Conservation (phyloP, 2,113 vertebrate genomes). For the Brevimyrus niger region DNA sequence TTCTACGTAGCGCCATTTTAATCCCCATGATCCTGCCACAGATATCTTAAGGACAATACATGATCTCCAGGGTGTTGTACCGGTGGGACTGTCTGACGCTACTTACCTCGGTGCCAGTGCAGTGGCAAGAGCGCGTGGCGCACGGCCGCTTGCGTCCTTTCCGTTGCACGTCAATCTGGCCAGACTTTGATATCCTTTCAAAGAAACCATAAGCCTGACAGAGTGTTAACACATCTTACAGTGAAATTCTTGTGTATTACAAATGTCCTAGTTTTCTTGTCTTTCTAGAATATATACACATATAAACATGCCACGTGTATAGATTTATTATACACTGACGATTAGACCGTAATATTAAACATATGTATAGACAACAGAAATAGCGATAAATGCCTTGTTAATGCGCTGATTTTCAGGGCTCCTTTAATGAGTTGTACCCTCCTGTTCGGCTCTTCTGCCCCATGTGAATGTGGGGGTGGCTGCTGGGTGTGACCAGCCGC, state of each 20-base stretch:
- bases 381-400: background rate
- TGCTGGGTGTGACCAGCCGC: slow-evolving; percentile 46
- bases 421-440: background rate
- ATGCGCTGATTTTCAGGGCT: background rate
- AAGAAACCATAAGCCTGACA: background rate
- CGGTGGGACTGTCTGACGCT: background rate
- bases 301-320: background rate
- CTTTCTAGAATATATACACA: background rate
- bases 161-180: background rate
- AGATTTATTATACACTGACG: background rate
- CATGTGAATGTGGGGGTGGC: slow-evolving; percentile 41
- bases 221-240: background rate
- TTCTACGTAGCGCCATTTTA: background rate
- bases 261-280: background rate
- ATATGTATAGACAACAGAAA: background rate
- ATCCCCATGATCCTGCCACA: background rate
- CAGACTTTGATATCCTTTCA: background rate
- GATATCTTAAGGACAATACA: background rate
- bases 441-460: background rate
- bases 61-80: background rate
- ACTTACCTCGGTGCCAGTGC: background rate
- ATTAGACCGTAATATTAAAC: background rate
- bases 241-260: background rate
- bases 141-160: background rate
- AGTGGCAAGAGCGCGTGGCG: background rate